Base-by-base conservation (phyloP, 2,888 invertebrate genomes). In the Thecophora atra region DNA sequence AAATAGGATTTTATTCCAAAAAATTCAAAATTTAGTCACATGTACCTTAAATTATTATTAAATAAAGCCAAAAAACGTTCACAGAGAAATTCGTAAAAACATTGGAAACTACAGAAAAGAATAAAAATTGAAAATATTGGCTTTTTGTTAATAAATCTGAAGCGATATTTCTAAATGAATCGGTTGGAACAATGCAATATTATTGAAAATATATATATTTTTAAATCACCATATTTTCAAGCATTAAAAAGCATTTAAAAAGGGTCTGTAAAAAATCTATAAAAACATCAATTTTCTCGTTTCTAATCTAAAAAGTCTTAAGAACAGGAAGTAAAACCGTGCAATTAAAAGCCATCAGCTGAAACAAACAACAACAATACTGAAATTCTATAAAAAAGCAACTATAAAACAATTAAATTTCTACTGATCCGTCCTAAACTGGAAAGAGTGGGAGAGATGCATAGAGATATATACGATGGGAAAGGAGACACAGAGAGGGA, bases 341-440 rank as follows among this genome's bases (percentile, higher is more conserved):
- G n/a, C n/a, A n/a, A n/a, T n/a, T n/a, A 37, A 37, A 37, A 1
- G 37, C 6, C 11, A 11, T 6, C 6, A 37, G 37, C 37, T 8
- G 6, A 37, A 37, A 37, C 6, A 37, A 37, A 11, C 37, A 37
- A 37, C 37, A 37, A 37, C 37, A 37, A 37, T 37, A 37, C 37
- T 37, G 7, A 37, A 11, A 37, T 37, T 11, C 37, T 37, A 37
- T 37, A 37, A n/a, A n/a, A 44, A 51, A 51, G 51, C 51, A 15
- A 15, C 5, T 17, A 3, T 21, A 54, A 21, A 11, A 54, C n/a
- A 24, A 1, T 52, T 17, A 54, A 54, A 54, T 21, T 21, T 54
- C 54, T 54, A n/a, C 54, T 54, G 24, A 54, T 54, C 54, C 54
- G 54, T 54, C 54, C 54, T 54, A 54, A 37, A 54, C 24, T 47